Percentiles rank a stretch among this genome's conserved stretches.
Evolutionary conservation across 2,888 invertebrate species (phyloP).

Genomic region (Tuberolachnus salignus): DNA sequence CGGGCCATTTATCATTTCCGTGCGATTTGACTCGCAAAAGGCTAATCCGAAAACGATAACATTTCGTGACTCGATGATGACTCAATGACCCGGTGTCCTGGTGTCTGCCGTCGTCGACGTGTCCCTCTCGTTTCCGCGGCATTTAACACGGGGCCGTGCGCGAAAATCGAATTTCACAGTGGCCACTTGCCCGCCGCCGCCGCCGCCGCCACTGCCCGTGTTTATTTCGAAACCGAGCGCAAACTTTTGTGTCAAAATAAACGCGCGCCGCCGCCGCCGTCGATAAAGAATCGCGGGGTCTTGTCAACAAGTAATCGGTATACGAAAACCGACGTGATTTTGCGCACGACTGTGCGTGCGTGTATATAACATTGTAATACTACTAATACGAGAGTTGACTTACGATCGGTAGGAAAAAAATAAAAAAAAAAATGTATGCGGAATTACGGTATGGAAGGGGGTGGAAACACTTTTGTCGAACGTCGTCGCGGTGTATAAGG

Average conservation of each 20-base stretch:
- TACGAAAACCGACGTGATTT: not conserved
- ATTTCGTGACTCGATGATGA: slow-evolving; percentile 38
- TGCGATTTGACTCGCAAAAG: slow-evolving; percentile 49
- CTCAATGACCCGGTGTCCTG: slow-evolving; percentile 34
- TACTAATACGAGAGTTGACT: no score
- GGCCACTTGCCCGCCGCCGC: not conserved
- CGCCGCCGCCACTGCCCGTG: not conserved
- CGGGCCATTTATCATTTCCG: slow-evolving; percentile 52
- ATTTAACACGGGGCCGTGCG: slow-evolving; percentile 27
- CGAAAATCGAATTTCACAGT: slow-evolving; percentile 51
- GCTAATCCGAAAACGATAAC: slow-evolving; percentile 55
- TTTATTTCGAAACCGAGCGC: slow-evolving; percentile 10
- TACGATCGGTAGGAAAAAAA: no score
- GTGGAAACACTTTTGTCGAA: slow-evolving; percentile 29
- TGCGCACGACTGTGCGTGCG: no score
- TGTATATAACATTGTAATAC: no score
- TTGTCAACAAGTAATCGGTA: slow-evolving; percentile 21
- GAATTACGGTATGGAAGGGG: not conserved
- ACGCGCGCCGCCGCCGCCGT: not conserved
- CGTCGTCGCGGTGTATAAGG: not conserved
- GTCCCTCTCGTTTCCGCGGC: slow-evolving; percentile 28
- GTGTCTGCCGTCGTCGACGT: not conserved
- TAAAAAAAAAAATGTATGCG: no score
- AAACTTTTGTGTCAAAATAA: slow-evolving; percentile 1
- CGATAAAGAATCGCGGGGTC: no score